Evolutionary conservation across 2,113 vertebrate species (phyloP).

Genomic region (Acinonyx jubatus): DNA sequence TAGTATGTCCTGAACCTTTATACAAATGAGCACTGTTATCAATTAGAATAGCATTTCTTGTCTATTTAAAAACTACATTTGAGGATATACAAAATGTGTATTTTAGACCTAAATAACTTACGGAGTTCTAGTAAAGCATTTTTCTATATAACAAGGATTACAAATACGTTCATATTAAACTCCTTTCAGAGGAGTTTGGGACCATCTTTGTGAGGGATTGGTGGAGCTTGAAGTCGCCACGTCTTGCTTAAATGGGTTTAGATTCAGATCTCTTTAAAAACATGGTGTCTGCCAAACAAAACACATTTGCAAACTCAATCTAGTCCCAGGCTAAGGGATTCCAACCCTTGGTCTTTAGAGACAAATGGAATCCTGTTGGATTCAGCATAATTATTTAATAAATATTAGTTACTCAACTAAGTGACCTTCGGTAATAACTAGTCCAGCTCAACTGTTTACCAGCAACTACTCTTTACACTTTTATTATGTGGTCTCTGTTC

Average conservation of each 20-base stretch:
- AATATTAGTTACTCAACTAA: constrained; percentile 17
- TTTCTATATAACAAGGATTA: neutral
- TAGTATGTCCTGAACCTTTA: constrained; percentile 29
- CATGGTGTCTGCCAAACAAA: neutral
- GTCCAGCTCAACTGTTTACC: neutral
- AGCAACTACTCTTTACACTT: neutral
- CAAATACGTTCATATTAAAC: constrained; percentile 35
- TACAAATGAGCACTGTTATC: constrained; percentile 23
- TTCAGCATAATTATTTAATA: constrained; percentile 31
- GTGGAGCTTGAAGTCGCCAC: neutral
- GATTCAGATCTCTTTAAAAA: constrained; percentile 27
- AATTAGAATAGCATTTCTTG: constrained; percentile 39
- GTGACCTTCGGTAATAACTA: constrained; percentile 8
- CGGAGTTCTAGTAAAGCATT: neutral
- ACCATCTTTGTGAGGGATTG: neutral
- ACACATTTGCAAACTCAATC: neutral
- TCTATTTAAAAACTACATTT: constrained; percentile 52
- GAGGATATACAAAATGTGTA: constrained; percentile 20
- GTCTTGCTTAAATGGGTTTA: constrained; percentile 40
- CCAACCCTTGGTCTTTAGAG: neutral
- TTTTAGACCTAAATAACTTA: constrained; percentile 26
- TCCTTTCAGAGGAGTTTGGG: constrained; percentile 9
- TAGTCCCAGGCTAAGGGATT: neutral
- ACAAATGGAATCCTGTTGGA: neutral
- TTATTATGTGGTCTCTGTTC: constrained; percentile 12